These are phyloP conservation scores for Pseudachorutes palmiensis DNA, from an alignment of 1,140 invertebrate species.

Conservation along the genomic window DNA sequence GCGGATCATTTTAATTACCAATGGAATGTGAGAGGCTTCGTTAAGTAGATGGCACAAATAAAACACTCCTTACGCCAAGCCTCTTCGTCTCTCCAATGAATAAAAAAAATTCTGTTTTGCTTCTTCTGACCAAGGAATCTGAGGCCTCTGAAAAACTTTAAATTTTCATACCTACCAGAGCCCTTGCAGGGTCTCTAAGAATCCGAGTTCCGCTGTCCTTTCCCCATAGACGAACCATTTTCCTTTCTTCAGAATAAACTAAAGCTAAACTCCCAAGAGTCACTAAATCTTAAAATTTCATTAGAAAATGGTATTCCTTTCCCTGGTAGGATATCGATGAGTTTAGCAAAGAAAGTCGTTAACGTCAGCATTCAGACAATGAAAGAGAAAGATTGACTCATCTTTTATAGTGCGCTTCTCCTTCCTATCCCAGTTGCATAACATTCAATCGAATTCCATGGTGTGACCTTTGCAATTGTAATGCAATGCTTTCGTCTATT, in stretches of 20 bases:
- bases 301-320: constrained; percentile 4
- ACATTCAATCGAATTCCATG: neutral
- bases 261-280: neutral
- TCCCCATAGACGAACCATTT: no score
- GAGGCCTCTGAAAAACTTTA: neutral
- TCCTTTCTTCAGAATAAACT: no score
- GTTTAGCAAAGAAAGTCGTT: neutral
- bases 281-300: constrained; percentile 15
- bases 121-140: neutral
- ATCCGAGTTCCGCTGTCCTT: no score
- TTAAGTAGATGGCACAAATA: no score
- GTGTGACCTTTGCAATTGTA: neutral
- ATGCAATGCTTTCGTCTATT: no score
- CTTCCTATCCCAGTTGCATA: no score
- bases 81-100: neutral
- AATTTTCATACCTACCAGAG: neutral
- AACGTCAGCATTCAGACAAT: neutral
- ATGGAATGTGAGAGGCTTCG: neutral
- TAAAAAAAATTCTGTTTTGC: neutral
- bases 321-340: neutral
- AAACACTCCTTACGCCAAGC: neutral
- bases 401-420: neutral
- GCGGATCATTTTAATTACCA: neutral
- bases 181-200: neutral
- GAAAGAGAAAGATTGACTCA: neutral